Percentiles rank a stretch among this genome's conserved stretches.
phyloP scores from a whole-genome alignment of 2,888 invertebrate species.

The Hanleya hanleyi region DNA sequence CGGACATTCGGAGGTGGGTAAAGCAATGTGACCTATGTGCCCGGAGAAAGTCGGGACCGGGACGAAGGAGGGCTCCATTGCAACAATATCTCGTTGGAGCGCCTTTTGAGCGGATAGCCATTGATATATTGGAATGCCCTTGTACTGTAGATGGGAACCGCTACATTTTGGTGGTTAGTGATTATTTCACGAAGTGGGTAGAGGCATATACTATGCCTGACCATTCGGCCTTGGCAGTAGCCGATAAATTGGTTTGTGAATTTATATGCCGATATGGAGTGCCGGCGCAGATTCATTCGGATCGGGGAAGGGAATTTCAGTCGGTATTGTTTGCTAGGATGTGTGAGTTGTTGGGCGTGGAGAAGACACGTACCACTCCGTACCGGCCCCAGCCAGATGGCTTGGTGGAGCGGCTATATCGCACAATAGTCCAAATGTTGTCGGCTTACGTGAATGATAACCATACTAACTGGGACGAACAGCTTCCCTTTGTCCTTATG shows the following conservation, averaged over 20 bases:
- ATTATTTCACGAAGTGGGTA: neutral
- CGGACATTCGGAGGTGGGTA: neutral
- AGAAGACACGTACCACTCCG: neutral
- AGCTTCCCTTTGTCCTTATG: neutral
- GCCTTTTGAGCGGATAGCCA: neutral
- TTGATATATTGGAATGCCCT: neutral
- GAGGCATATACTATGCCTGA: neutral
- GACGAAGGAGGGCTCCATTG: neutral
- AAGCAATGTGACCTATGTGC: neutral
- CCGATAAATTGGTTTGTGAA: neutral
- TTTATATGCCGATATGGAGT: neutral
- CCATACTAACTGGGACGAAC: neutral
- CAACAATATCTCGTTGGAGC: neutral
- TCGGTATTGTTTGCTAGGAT: neutral
- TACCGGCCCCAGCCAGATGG: neutral
- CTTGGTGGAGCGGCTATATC: neutral
- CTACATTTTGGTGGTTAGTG: neutral
- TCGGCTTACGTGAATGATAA: neutral
- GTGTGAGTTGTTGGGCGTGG: neutral
- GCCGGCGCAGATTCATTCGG: neutral
- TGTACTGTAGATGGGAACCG: neutral
- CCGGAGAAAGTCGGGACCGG: neutral
- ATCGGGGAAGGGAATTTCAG: slow-evolving; percentile 1
- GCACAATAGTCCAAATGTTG: neutral
- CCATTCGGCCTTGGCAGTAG: neutral